Evolutionary conservation across 1,140 invertebrate genomes (phyloP), one percentile per base, ranked within the genome.

Genomic region (Aphis gossypii): DNA sequence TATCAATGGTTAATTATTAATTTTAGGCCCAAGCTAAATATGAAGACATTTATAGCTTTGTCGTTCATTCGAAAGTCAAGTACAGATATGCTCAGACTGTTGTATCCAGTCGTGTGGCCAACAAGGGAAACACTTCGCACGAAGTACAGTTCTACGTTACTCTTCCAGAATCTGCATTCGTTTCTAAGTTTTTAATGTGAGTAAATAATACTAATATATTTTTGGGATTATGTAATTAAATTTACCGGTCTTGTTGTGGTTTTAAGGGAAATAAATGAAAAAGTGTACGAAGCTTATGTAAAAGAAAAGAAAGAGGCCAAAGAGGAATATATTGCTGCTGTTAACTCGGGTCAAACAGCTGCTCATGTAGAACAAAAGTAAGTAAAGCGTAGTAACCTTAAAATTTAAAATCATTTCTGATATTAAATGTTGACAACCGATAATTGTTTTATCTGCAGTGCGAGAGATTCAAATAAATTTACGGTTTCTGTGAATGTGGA

Each of bases 271-370:
- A 95, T 96, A n/a, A 95, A 95, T 90, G 96, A 96, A 30, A 95
- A 96, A 94, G 94, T 94, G 1, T 96, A 96, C 94, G 95, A 96
- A 94, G 96, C 96, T 30, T 96, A 96, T 93, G 96, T 96, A 4
- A 95, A 96, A 94, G 96, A 96, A 94, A 96, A 96, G 95, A 95
- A 96, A 95, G 96, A 97, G 95, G 97, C 97, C 0, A 96, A 96
- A 94, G 95, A 96, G 94, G 96, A 96, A 51, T 97, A 97, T 94
- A 95, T 96, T 56, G 94, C 96, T 56, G 97, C 97, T 11, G 96
- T 97, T 2, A 95, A 95, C 6, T 95, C 95, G 76, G 97, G 97
- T 11, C 94, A 96, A 87, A 95, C 96, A 11, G 97, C 97, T 20
- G 97, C 96, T 30, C 96, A 97, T 94, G 95, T 97, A 1, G 95